Evolutionary conservation across 2,797 vertebrate genomes (phyloP), one percentile per base, ranked within the genome.

Genomic region (Pangasius sanitwongsei): DNA sequence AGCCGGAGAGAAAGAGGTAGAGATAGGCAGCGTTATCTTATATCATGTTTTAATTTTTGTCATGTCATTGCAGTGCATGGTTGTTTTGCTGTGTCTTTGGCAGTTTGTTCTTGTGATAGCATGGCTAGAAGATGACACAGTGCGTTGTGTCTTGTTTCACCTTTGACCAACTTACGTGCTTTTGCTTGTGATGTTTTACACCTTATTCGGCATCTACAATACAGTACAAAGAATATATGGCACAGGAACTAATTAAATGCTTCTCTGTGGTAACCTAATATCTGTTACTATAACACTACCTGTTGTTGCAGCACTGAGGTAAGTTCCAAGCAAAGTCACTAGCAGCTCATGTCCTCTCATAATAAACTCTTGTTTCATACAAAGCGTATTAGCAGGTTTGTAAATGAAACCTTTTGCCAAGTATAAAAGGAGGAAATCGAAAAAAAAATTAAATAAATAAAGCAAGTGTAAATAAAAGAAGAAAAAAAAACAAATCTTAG

Each of bases 331-430:
- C 50, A 31, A 78, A 69, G 65, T 81, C 77, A 57, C n/a, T 57
- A 81, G 16, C 31, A 81, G 16, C 25, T 80, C 15, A 50, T 41
- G 61, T 48, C 37, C 57, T 61, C 13, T 41, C 34, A 85, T 74
- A 50, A 72, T 75, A 87, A 85, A 48, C 72, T 83, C 70, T 91
- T 86, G 28, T 72, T 41, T 81, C 37, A 37, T 67, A 55, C 48
- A 31, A 25, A 5, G 25, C 88, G 65, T 87, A 69, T 31, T 82
- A 86, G 84, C 65, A 88, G 75, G 80, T 91, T 75, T 70, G 25
- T 78, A 83, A 89, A 48, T 72, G 16, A 85, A 81, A 61, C 89
- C n/a, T 89, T 84, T 90, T 28, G 9, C n/a, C 16, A 75, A 85
- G 63, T 77, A 44, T 57, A 3, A 86, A 85, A n/a, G 23, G 15